phyloP scores from a whole-genome alignment of 1,140 invertebrate species.

The Varroa destructor region DNA sequence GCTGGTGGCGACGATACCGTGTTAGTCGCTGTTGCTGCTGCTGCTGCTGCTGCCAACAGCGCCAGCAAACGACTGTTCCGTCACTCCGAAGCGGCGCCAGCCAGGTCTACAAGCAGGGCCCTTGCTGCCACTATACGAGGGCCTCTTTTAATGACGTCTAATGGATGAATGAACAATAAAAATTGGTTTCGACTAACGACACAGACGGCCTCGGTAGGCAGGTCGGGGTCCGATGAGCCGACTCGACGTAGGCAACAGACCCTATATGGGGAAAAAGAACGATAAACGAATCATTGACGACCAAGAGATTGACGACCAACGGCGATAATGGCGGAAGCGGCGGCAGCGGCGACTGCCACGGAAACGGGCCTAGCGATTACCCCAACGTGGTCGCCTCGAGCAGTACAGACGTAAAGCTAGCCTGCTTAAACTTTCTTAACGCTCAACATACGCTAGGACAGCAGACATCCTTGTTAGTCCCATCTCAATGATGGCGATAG shows the following conservation, averaged over 20 bases:
- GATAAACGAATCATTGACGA: slow-evolving; percentile 28
- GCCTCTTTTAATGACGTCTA: slow-evolving; percentile 27
- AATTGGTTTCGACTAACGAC: slow-evolving; percentile 11
- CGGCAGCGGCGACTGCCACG: neutral
- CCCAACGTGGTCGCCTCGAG: neutral
- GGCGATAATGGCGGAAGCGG: neutral
- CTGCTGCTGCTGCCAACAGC: neutral
- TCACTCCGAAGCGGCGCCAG: neutral
- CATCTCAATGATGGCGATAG: too few species aligned
- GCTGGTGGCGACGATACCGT: neutral
- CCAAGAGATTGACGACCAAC: slow-evolving; percentile 10
- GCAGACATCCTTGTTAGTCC: neutral
- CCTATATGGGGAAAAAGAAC: neutral
- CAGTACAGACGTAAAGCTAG: neutral
- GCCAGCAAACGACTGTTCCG: neutral
- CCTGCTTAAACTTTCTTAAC: neutral
- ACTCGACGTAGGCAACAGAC: too few species aligned
- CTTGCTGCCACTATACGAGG: neutral
- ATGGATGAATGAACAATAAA: slow-evolving; percentile 26
- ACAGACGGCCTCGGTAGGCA: too few species aligned
- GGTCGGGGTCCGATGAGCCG: too few species aligned
- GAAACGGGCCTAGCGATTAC: neutral
- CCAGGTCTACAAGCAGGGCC: neutral
- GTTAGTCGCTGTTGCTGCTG: neutral
- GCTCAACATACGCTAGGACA: neutral